A percentile compares a stretch with the other conserved stretches of the same genome.
Evolutionary conservation across 37 sponge, comb jelly and placozoan species (phyloP).

Genomic region (Spongia lamella): DNA sequence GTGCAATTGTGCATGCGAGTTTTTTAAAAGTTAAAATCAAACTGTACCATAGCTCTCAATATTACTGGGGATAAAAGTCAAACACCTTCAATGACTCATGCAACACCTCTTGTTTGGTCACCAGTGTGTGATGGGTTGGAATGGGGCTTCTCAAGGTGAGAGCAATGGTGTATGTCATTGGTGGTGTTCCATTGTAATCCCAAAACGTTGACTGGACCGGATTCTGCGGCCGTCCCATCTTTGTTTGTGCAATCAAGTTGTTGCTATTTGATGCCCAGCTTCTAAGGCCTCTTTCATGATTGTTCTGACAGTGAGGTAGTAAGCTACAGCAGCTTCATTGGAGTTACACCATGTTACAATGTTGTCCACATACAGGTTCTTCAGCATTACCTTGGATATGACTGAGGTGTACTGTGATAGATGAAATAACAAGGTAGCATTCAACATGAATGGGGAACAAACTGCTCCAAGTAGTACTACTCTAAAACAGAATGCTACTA

Average conservation of each 20-base stretch:
- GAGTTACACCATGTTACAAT: background rate
- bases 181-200: background rate
- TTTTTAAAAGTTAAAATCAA: too few species aligned
- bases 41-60: background rate
- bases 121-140: background rate
- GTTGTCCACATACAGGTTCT: constrained; percentile 6
- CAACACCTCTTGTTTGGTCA: background rate
- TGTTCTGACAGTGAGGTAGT: background rate
- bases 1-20: too few species aligned
- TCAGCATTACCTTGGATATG: background rate
- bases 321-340: background rate
- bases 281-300: background rate
- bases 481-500: background rate
- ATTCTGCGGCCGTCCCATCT: too few species aligned
- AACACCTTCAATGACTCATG: background rate
- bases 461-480: constrained; percentile 1
- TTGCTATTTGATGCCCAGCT: too few species aligned
- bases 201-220: background rate
- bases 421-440: background rate
- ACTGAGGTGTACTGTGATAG: background rate
- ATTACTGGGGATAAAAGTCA: background rate
- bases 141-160: background rate
- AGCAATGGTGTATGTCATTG: background rate
- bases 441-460: background rate
- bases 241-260: too few species aligned